Conservation (phyloP, 2,888 invertebrate species). For the Aelia acuminata region DNA sequence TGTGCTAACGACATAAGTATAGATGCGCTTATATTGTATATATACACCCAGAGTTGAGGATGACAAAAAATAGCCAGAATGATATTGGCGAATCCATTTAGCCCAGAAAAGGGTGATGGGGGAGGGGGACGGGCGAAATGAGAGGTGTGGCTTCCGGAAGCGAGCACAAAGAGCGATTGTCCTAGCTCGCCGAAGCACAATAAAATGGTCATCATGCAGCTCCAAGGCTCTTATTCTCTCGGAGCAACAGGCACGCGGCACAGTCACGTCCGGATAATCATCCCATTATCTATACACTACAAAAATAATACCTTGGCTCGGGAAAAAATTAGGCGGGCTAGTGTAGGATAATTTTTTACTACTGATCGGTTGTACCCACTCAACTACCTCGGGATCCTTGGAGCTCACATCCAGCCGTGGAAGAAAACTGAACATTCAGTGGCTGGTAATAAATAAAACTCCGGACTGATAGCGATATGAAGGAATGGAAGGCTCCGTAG, state of each 20-base stretch:
- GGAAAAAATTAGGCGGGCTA: not conserved
- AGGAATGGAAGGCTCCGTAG: not conserved
- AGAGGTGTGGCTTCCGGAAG: slow-evolving; percentile 45
- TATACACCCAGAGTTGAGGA: not conserved
- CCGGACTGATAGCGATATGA: not conserved
- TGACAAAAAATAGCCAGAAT: not conserved
- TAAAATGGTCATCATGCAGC: slow-evolving; percentile 6
- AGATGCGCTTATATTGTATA: too few species aligned
- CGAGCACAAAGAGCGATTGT: slow-evolving; percentile 61
- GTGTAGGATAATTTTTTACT: not conserved
- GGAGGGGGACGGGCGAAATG: not conserved
- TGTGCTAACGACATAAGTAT: too few species aligned
- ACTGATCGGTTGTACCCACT: slow-evolving; percentile 1
- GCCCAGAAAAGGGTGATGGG: not conserved
- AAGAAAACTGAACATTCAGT: not conserved
- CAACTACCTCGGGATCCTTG: not conserved
- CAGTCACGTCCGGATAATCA: slow-evolving; percentile 22
- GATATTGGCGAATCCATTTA: slow-evolving; percentile 24
- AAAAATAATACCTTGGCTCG: slow-evolving; percentile 14
- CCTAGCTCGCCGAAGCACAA: slow-evolving; percentile 54
- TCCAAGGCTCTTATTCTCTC: slow-evolving; percentile 33
- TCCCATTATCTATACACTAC: slow-evolving; percentile 42
- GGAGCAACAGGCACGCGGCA: slow-evolving; percentile 55
- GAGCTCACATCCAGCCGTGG: not conserved
- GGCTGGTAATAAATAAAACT: slow-evolving; percentile 2